Evolutionary conservation across 2,797 vertebrate genomes (phyloP).

Genomic region (Anguilla pacifica): DNA sequence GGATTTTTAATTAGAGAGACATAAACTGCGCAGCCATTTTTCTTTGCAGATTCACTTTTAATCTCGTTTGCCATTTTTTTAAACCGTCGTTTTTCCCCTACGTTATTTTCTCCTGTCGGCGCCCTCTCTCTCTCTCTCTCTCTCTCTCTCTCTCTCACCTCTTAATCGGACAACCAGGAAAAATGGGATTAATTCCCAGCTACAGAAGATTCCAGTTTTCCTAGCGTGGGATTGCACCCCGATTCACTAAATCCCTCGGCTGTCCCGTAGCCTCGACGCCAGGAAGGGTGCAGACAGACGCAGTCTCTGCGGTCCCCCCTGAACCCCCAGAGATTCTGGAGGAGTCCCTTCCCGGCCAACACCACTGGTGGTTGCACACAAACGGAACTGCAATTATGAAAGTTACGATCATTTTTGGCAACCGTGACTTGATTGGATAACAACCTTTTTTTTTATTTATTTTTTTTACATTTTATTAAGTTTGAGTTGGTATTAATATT

Average conservation of each 20-base stretch:
- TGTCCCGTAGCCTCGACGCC: slow-evolving; percentile 39
- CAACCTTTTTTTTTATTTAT: background rate
- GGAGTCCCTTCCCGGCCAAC: background rate
- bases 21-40: slow-evolving; percentile 80
- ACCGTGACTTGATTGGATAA: background rate
- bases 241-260: slow-evolving; percentile 60
- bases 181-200: slow-evolving; percentile 52
- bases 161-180: slow-evolving; percentile 43
- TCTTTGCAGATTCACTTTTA: slow-evolving; percentile 83
- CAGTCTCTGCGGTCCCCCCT: background rate
- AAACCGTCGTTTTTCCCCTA: no score
- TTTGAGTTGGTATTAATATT: background rate
- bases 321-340: background rate
- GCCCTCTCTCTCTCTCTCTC: slow-evolving; percentile 10
- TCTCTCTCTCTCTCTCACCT: slow-evolving; percentile 31
- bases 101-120: background rate
- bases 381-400: background rate
- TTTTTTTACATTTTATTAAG: background rate
- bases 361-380: background rate
- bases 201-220: slow-evolving; percentile 28
- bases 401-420: background rate
- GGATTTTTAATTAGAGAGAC: slow-evolving; percentile 85
- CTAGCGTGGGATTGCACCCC: slow-evolving; percentile 25
- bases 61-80: slow-evolving; percentile 74
- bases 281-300: slow-evolving; percentile 40